phyloP scores from a whole-genome alignment of 2,797 vertebrate species.

The Danio kyathit region DNA sequence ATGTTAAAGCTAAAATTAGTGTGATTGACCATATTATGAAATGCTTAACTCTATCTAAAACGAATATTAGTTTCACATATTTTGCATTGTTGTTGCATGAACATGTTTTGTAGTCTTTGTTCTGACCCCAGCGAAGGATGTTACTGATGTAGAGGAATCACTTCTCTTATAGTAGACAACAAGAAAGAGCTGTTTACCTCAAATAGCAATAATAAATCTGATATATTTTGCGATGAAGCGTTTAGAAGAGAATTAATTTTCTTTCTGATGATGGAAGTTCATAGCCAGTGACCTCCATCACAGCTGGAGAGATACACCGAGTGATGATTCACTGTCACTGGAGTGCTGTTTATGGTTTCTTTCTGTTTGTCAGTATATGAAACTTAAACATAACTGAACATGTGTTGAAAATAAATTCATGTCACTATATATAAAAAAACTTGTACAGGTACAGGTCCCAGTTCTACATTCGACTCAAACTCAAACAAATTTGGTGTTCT shows the following conservation, averaged over 20 bases:
- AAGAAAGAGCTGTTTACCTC: neutral
- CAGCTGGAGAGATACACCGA: slow-evolving; percentile 19
- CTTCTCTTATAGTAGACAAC: neutral
- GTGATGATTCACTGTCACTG: neutral
- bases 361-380: slow-evolving; percentile 11
- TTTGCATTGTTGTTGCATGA: neutral
- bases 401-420: slow-evolving; percentile 7
- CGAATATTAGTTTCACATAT: neutral
- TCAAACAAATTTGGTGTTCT: neutral
- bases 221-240: neutral
- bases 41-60: neutral
- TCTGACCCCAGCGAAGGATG: neutral
- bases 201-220: neutral
- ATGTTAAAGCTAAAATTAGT: no score
- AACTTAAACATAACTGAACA: neutral
- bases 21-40: no score
- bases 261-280: neutral
- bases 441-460: no score
- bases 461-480: neutral
- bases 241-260: slow-evolving; percentile 3
- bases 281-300: slow-evolving; percentile 23
- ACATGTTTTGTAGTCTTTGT: neutral
- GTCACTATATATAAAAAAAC: neutral
- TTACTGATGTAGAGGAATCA: neutral
- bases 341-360: slow-evolving; percentile 15